phyloP scores from a whole-genome alignment of 1,140 invertebrate genomes.

The Drosophila pachea region DNA sequence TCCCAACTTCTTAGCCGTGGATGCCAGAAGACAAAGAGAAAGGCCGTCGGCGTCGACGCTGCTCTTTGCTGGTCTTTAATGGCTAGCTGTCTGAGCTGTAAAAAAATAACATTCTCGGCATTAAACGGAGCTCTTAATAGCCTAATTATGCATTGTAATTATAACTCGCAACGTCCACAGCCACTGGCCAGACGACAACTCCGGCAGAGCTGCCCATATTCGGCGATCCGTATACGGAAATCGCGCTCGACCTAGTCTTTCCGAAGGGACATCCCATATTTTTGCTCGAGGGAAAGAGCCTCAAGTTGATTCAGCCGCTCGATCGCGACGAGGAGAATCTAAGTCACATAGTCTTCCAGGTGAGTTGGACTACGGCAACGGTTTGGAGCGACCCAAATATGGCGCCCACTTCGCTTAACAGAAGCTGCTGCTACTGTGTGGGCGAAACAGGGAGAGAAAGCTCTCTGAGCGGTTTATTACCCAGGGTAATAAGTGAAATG shows the following conservation, averaged over 20 bases:
- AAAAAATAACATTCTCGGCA: conserved; percentile 1
- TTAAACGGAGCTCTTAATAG: conserved; percentile 6
- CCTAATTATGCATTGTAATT: conserved; percentile 14
- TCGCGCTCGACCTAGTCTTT: conserved; percentile 88
- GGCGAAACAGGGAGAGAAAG: no score
- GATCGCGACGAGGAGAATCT: conserved; percentile 92
- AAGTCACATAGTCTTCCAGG: conserved; percentile 93
- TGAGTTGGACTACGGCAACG: conserved; percentile 66
- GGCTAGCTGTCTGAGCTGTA: conserved; percentile 1
- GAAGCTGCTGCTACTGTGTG: background rate
- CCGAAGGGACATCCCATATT: conserved; percentile 88
- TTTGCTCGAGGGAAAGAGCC: conserved; percentile 88
- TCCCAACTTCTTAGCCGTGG: conserved; percentile 18
- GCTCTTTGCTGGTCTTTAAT: conserved; percentile 17
- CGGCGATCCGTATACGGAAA: conserved; percentile 89
- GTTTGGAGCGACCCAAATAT: no score
- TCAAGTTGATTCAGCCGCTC: conserved; percentile 88
- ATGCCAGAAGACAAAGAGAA: conserved; percentile 51
- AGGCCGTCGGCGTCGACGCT: conserved; percentile 38
- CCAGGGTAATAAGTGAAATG: no score
- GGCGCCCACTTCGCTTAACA: no score
- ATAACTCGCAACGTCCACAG: conserved; percentile 80
- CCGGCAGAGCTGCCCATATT: conserved; percentile 89
- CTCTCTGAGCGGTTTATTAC: no score
- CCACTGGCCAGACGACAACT: conserved; percentile 88